A percentile compares a stretch with the other conserved stretches of the same genome.
These are phyloP conservation scores for Lasaia peninsularis DNA, from an alignment of 1,140 invertebrate genomes.

Conservation along the genomic window DNA sequence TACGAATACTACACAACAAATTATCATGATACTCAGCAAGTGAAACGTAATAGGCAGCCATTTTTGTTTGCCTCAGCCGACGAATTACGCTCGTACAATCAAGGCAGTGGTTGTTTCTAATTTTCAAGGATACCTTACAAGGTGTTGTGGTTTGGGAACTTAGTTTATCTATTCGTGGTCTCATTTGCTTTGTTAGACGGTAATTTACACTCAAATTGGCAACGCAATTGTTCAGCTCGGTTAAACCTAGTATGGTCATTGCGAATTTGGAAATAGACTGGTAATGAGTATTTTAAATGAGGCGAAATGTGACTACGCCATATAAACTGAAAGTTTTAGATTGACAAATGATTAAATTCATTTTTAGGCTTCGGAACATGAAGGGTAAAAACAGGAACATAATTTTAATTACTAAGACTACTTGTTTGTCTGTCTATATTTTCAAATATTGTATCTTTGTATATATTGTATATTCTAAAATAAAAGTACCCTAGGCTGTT, in stretches of 20 bases:
- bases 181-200: slow-evolving; percentile 24
- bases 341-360: too few relatives aligned
- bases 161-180: slow-evolving; percentile 22
- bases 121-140: slow-evolving; percentile 9
- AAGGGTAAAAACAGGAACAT: too few relatives aligned
- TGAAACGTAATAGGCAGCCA: neutral
- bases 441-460: too few relatives aligned
- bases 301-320: neutral
- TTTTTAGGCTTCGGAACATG: too few relatives aligned
- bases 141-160: slow-evolving; percentile 40
- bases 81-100: slow-evolving; percentile 1
- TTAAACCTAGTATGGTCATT: neutral
- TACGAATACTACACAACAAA: too few relatives aligned
- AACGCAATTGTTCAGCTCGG: slow-evolving; percentile 24
- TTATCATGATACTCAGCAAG: neutral
- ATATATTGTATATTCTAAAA: too few relatives aligned
- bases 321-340: too few relatives aligned
- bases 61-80: neutral
- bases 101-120: slow-evolving; percentile 11
- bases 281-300: neutral
- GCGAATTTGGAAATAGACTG: neutral
- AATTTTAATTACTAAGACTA: too few relatives aligned
- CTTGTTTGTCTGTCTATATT: too few relatives aligned
- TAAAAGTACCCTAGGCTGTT: too few relatives aligned
- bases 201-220: slow-evolving; percentile 42